Percentiles rank a stretch among this genome's conserved stretches.
These are phyloP conservation scores for Nomada hirtipes DNA, from an alignment of 2,888 invertebrate genomes.

Conservation along the genomic window DNA sequence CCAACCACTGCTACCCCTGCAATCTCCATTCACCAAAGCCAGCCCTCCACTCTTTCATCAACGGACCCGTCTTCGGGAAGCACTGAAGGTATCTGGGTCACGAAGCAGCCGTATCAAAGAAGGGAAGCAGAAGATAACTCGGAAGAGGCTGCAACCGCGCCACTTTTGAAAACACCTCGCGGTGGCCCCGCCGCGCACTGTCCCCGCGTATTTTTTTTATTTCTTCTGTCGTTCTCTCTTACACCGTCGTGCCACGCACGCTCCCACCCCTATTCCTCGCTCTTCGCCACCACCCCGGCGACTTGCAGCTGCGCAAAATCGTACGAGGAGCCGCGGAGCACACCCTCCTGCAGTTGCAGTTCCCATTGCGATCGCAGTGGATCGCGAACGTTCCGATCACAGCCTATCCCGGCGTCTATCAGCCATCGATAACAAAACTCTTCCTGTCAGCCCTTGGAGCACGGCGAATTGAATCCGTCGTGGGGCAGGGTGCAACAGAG, in stretches of 20 bases:
- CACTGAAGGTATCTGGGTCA: constrained; percentile 40
- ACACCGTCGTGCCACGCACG: constrained; percentile 35
- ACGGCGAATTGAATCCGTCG: too few species aligned
- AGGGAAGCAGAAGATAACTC: constrained; percentile 14
- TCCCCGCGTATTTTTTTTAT: constrained; percentile 33
- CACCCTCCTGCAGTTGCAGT: constrained; percentile 71
- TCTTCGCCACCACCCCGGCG: constrained; percentile 20
- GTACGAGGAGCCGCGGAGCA: constrained; percentile 65
- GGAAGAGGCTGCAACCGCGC: constrained; percentile 30
- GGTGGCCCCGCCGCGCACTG: constrained; percentile 44
- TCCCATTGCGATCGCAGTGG: constrained; percentile 53
- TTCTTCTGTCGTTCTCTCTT: constrained; percentile 33
- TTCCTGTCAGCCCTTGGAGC: neutral
- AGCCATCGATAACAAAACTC: neutral
- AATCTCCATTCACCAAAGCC: constrained; percentile 13
- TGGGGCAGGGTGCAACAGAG: too few species aligned
- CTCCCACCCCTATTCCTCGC: constrained; percentile 36
- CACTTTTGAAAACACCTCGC: constrained; percentile 56
- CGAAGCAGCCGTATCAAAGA: constrained; percentile 35
- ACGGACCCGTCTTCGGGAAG: constrained; percentile 9
- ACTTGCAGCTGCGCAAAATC: constrained; percentile 76
- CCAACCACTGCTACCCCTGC: neutral
- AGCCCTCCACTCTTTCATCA: neutral
- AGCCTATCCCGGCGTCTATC: neutral
- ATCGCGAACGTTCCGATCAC: constrained; percentile 20